These are phyloP conservation scores for Tympanuchus pallidicinctus DNA, from an alignment of 2,113 vertebrate genomes.

Conservation along the genomic window DNA sequence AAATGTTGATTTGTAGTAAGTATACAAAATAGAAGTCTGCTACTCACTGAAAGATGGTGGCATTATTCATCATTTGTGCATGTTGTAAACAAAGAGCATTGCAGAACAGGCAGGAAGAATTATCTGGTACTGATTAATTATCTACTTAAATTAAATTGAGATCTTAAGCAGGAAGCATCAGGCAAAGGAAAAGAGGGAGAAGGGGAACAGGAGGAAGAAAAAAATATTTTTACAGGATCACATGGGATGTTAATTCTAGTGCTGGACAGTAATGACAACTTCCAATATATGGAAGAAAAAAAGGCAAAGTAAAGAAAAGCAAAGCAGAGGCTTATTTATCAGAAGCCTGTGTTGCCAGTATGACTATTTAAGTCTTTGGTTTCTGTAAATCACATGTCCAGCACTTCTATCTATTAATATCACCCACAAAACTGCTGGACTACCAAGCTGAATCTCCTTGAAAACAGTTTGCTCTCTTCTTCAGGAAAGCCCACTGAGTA, in stretches of 20 bases:
- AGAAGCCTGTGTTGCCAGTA: not conserved
- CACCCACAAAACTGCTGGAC: not conserved
- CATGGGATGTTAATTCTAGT: not conserved
- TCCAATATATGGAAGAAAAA: not conserved
- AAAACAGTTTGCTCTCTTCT: not conserved
- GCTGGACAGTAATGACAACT: not conserved
- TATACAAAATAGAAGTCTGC: not conserved
- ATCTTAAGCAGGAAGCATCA: not conserved
- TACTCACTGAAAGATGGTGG: not conserved
- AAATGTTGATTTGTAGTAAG: not conserved
- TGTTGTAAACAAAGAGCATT: not conserved
- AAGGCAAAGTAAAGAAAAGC: not conserved
- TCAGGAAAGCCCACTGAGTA: not conserved
- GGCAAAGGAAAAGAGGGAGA: not conserved
- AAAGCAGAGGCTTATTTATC: not conserved
- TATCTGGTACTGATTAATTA: not conserved
- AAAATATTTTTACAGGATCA: not conserved
- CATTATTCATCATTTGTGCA: not conserved
- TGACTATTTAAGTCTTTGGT: not conserved
- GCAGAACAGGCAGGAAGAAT: not conserved
- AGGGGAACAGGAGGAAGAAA: not conserved
- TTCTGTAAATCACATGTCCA: slow-evolving; percentile 1
- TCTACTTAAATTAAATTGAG: not conserved
- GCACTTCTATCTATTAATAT: not conserved
- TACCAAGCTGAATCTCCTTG: not conserved